Evolutionary conservation across 92 coral and sea anemone species (phyloP), one percentile per base, ranked within the genome.

Genomic region (Pocillopora meandrina): DNA sequence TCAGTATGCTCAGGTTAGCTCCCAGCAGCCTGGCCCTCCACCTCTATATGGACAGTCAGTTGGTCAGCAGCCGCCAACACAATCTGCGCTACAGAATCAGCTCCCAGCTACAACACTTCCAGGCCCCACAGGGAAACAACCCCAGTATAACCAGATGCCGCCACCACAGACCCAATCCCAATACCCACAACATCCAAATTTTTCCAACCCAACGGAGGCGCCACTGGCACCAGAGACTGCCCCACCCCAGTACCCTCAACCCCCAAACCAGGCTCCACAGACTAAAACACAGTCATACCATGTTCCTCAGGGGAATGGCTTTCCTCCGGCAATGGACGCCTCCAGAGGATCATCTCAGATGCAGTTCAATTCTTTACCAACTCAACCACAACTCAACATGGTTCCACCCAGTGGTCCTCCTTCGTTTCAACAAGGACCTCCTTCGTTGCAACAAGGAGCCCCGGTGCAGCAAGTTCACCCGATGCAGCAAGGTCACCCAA

Each of bases 141-240:
- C 68, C 20, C 84, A 81, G 77, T 81, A 71, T 61, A 90, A 80
- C 65, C 90, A 80, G 67, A 62, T 77, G 69, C 73, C 76, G 7
- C 87, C 87, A 61, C 91, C 90, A 49, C 95, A 92, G 71, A 78
- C 84, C 61, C 90, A 87, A 55, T 82, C 83, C 13, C 91, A 84
- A 35, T 75, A 20, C 76, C 77, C 60, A 2, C 86, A 85, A 52
- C 90, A 75, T 13, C 82, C 84, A 62, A 89, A 75, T 2, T 92
- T 78, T 78, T 71, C 34, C 92, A 69, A 13, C 88, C 81, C 88
- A 2, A 65, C 76, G 16, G 89, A 87, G 64, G 23, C 70, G 26
- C 67, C 70, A 47, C 87, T 56, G 23, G 17, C 36, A 69, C 77
- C 85, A 11, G 85, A 81, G 35, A 31, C 33, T 36, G 75, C 77